Evolutionary conservation across 2,113 vertebrate species (phyloP).

Genomic region (Myrmecobius fasciatus): DNA sequence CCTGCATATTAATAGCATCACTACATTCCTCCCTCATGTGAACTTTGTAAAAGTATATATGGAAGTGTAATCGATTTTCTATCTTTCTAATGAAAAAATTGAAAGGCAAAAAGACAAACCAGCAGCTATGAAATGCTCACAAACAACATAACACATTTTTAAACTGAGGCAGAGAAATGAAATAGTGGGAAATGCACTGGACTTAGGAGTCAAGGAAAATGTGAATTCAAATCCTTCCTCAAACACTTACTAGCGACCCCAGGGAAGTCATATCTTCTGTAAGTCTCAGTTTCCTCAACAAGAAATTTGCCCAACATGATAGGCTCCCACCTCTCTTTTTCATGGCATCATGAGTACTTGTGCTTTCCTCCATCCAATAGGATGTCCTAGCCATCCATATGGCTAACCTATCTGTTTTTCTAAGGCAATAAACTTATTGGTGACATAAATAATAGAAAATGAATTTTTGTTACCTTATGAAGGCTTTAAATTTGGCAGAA

Average conservation of each 20-base stretch:
- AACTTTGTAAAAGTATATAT: constrained; percentile 83
- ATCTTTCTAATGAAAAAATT: constrained; percentile 86
- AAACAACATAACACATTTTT: background rate
- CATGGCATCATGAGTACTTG: background rate
- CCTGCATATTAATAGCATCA: constrained; percentile 50
- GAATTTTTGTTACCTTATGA: background rate
- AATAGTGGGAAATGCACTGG: background rate
- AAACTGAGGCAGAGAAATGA: background rate
- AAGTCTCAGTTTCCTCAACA: background rate
- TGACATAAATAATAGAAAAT: constrained; percentile 8
- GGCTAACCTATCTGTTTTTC: background rate
- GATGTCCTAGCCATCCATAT: too few relatives aligned
- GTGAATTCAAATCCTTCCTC: background rate
- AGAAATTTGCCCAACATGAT: background rate
- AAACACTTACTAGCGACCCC: background rate
- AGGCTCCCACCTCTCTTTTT: background rate
- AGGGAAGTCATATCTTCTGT: background rate
- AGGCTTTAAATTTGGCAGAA: background rate
- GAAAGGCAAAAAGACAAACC: constrained; percentile 43
- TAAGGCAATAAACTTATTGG: background rate
- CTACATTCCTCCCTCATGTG: constrained; percentile 61
- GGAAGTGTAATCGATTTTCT: constrained; percentile 81
- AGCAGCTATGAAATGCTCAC: background rate
- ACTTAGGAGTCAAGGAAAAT: background rate
- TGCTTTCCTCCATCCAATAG: background rate